Percentiles rank a stretch among this genome's conserved stretches.
These are phyloP conservation scores for Cotesia congregata DNA, from an alignment of 2,888 invertebrate species.

Conservation along the genomic window DNA sequence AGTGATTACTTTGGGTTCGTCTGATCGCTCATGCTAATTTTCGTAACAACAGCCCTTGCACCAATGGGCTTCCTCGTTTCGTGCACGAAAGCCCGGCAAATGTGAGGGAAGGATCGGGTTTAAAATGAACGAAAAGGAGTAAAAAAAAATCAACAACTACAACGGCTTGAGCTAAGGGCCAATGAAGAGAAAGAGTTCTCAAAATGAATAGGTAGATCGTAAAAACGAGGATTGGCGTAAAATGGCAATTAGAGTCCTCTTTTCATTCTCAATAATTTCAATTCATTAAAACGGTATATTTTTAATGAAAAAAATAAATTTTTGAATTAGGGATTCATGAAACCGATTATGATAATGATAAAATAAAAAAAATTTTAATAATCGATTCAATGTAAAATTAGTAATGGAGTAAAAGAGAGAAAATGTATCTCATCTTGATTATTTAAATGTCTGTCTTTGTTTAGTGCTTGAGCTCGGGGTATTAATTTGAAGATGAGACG, in stretches of 20 bases:
- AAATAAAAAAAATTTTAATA: not conserved
- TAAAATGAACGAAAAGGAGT: not conserved
- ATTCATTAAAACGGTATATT: not conserved
- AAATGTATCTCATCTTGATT: not conserved
- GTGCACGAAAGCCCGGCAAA: not conserved
- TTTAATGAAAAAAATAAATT: not conserved
- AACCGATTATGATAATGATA: not conserved
- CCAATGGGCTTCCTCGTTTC: conserved; percentile 60
- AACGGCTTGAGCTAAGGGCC: not conserved
- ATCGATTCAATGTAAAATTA: not conserved
- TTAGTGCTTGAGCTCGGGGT: conserved; percentile 27
- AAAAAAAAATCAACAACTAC: conserved; percentile 7
- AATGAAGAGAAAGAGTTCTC: not conserved
- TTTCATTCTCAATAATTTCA: not conserved
- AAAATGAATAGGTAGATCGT: conserved; percentile 1
- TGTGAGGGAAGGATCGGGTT: conserved; percentile 12
- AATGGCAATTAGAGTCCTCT: not conserved
- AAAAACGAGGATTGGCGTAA: not conserved
- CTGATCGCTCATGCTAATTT: conserved; percentile 69
- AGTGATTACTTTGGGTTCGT: conserved; percentile 63
- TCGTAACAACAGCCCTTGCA: conserved; percentile 68
- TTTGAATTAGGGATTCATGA: not conserved
- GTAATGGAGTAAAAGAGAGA: not conserved
- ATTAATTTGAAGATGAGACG: conserved; percentile 51
- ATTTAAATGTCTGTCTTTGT: conserved; percentile 21